Base-by-base conservation (phyloP, 2,797 vertebrate genomes). In the Pangasius mekongensis region DNA sequence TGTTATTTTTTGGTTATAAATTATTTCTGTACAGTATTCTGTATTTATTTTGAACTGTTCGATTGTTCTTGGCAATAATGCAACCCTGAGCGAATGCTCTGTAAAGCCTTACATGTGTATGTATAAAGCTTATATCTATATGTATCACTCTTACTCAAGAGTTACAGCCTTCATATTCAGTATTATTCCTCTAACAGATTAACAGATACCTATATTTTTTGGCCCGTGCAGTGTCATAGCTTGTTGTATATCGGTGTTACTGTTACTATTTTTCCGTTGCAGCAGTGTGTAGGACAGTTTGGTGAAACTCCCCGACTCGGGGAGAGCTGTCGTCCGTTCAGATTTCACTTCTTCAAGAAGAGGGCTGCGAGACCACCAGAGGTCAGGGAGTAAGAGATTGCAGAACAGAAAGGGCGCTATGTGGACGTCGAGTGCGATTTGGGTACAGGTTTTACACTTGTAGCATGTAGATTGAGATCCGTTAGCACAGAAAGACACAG, bases 21-120 rank as follows among this genome's bases (percentile, higher is more conserved):
- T 96, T 95, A 96, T 96, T 96, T 93, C 93, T 96, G 95, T 96
- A 96, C 94, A 95, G 94, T 94, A 93, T 94, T 95, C 93, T 94
- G 94, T 96, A 95, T 96, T 96, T 96, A 96, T 39, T 96, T 96
- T 92, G 94, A 96, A 95, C 94, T 95, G 95, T 96, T 96, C 94
- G 95, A 93, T 58, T 80, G 77, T 95, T 95, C 95, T 95, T 96
- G 95, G 96, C 96, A 96, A 97, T 96, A 96, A 96, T 96, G 95
- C 93, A 94, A 95, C 94, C 94, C 93, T 94, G 95, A 95, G 94
- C 96, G 88, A 95, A 95, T 94, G 96, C 96, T 96, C 94, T 76
- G 85, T 90, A 92, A 91, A 95, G 96, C 96, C 96, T 96, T 97
- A 96, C 94, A 93, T 95, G 93, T 95, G 94, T 95, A 93, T 94